A percentile compares a stretch with the other conserved stretches of the same genome.
These are phyloP conservation scores for Pammene fasciana DNA, from an alignment of 2,888 invertebrate species.

Conservation along the genomic window DNA sequence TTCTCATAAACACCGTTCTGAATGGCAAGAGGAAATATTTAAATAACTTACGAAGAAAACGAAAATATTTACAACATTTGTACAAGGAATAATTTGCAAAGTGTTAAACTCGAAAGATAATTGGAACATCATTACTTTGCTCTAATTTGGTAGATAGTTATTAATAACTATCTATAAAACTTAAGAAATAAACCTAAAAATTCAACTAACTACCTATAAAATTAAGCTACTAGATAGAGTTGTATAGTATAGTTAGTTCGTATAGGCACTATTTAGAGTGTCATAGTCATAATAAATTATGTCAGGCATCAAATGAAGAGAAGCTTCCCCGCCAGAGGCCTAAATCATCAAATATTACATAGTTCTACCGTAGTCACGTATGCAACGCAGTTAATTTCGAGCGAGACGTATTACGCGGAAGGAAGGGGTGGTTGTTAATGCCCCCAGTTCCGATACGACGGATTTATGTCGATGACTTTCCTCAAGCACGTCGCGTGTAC, in stretches of 20 bases:
- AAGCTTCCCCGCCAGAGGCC: neutral
- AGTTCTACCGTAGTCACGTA: constrained; percentile 38
- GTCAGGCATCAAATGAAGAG: neutral
- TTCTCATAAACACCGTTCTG: too few relatives aligned
- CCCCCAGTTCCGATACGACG: constrained; percentile 60
- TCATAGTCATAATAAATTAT: neutral
- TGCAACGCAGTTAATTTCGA: constrained; percentile 47
- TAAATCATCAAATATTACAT: constrained; percentile 23
- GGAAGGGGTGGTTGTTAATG: constrained; percentile 46
- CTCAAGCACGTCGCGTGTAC: constrained; percentile 53
- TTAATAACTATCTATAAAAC: too few relatives aligned
- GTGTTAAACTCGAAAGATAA: neutral
- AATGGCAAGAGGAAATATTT: too few relatives aligned
- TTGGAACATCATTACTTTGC: neutral
- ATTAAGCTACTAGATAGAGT: too few relatives aligned
- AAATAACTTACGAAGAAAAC: too few relatives aligned
- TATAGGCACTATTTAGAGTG: too few relatives aligned
- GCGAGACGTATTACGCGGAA: constrained; percentile 47
- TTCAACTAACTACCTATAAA: too few relatives aligned
- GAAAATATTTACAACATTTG: too few relatives aligned
- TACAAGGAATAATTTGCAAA: too few relatives aligned
- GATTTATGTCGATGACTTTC: constrained; percentile 60
- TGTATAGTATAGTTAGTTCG: too few relatives aligned
- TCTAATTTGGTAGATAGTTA: neutral
- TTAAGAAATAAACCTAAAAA: too few relatives aligned